phyloP scores from a whole-genome alignment of 2,888 invertebrate genomes.

The Cephus rjabovi region DNA sequence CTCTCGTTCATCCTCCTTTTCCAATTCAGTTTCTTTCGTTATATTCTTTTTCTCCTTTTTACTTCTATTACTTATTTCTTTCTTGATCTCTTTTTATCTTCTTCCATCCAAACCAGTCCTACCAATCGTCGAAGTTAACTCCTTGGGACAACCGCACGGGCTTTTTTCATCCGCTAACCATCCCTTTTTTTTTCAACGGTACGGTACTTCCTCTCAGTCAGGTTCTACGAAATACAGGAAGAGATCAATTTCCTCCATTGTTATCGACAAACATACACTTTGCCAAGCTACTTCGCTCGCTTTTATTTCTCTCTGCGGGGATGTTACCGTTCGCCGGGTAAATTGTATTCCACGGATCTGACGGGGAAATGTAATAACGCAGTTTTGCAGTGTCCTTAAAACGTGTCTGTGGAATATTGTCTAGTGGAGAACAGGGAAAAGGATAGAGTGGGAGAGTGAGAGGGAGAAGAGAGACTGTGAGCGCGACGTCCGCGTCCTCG shows the following conservation, averaged over 20 bases:
- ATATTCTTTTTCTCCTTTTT: neutral
- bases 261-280: slow-evolving; percentile 28
- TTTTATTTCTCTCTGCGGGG: neutral
- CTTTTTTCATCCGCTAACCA: neutral
- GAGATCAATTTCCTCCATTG: slow-evolving; percentile 31
- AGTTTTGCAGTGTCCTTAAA: slow-evolving; percentile 28
- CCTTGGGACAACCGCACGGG: neutral
- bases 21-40: neutral
- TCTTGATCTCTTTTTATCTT: neutral
- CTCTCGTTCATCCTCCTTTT: neutral
- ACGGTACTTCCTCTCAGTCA: neutral
- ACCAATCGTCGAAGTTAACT: neutral
- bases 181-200: neutral
- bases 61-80: neutral
- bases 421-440: slow-evolving; percentile 18
- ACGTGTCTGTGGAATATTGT: slow-evolving; percentile 5
- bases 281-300: slow-evolving; percentile 23
- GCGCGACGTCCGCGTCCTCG: neutral
- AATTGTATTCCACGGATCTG: neutral
- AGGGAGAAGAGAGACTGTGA: neutral
- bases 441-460: slow-evolving; percentile 1
- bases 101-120: neutral
- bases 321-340: neutral
- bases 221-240: neutral
- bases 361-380: slow-evolving; percentile 1